A percentile compares a stretch with the other conserved stretches of the same genome.
Evolutionary conservation across 1,140 invertebrate species (phyloP).

Genomic region (Condylostylus longicornis): DNA sequence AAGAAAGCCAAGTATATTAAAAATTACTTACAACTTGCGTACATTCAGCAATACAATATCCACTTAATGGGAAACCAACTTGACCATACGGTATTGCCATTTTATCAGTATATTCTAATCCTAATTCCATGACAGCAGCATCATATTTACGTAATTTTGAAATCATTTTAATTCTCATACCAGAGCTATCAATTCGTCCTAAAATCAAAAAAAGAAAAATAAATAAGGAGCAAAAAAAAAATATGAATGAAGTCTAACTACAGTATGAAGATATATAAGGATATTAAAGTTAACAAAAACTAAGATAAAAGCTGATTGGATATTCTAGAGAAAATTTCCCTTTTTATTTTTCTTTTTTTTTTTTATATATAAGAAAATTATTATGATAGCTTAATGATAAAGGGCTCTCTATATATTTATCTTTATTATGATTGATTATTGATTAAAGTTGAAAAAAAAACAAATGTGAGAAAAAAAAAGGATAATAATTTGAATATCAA

Average conservation of each 20-base stretch:
- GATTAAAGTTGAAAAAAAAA: too few species aligned
- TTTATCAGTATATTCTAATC: slow-evolving; percentile 92
- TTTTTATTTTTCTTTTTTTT: slow-evolving; percentile 8
- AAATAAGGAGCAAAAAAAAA: neutral
- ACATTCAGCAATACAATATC: slow-evolving; percentile 86
- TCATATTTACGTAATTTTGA: slow-evolving; percentile 62
- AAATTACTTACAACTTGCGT: slow-evolving; percentile 56
- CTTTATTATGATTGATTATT: too few species aligned
- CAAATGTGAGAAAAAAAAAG: too few species aligned
- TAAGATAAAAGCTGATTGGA: too few species aligned
- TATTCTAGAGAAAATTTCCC: too few species aligned
- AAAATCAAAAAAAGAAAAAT: slow-evolving; percentile 1
- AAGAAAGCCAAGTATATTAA: neutral
- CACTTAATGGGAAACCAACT: slow-evolving; percentile 62
- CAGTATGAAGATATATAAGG: too few species aligned
- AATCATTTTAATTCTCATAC: slow-evolving; percentile 64
- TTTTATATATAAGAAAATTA: too few species aligned
- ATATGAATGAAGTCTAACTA: neutral
- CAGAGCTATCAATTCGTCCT: slow-evolving; percentile 79
- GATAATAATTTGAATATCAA: too few species aligned
- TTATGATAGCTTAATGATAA: too few species aligned
- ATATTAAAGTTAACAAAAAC: too few species aligned
- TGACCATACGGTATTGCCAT: slow-evolving; percentile 90
- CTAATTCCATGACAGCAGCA: slow-evolving; percentile 91
- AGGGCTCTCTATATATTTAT: too few species aligned